phyloP scores from a whole-genome alignment of 2,113 vertebrate genomes.

The Odobenus rosmarus region DNA sequence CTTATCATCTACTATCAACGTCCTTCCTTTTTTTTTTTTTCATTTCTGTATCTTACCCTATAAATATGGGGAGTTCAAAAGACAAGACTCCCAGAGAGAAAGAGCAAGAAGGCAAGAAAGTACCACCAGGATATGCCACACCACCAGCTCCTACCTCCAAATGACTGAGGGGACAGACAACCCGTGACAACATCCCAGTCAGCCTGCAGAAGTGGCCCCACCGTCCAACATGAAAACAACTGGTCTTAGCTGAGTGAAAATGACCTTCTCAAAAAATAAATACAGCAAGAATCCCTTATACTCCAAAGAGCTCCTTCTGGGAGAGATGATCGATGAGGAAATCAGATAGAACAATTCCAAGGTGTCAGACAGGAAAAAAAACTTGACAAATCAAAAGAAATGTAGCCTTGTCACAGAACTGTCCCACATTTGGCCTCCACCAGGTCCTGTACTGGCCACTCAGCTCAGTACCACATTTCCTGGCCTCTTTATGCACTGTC shows the following conservation, averaged over 20 bases:
- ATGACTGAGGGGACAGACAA: background rate
- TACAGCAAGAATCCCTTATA: background rate
- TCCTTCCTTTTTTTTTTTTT: background rate
- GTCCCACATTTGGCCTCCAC: background rate
- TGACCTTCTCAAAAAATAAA: background rate
- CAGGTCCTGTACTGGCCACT: background rate
- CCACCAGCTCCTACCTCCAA: background rate
- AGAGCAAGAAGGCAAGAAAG: background rate
- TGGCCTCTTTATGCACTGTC: background rate
- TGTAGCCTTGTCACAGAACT: accelerated
- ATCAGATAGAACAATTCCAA: background rate
- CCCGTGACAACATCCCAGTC: background rate
- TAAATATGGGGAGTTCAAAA: background rate
- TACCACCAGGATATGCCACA: background rate
- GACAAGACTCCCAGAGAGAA: background rate
- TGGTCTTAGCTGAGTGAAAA: background rate
- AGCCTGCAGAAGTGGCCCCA: background rate
- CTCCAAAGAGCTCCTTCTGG: background rate
- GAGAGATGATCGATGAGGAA: background rate
- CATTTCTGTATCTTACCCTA: background rate
- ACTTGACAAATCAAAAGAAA: background rate
- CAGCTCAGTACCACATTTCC: background rate
- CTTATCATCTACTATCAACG: background rate
- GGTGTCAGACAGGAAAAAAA: background rate
- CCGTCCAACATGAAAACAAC: background rate